These are phyloP conservation scores for Diacarnus erythraeanus DNA, from an alignment of 37 sponge, comb jelly and placozoan species.

Conservation along the genomic window DNA sequence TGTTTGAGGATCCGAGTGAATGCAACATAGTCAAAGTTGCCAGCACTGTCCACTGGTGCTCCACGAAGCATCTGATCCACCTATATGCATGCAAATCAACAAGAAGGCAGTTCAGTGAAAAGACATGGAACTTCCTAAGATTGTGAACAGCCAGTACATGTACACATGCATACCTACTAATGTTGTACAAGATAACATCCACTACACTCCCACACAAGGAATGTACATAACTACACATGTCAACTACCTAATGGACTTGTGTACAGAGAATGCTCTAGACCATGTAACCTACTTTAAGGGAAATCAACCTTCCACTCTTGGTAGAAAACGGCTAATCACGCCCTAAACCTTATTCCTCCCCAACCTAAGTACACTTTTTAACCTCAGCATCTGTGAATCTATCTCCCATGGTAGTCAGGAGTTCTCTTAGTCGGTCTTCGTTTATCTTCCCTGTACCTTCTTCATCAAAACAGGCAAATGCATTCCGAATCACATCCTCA, in stretches of 20 bases:
- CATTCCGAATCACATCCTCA: conserved; percentile 98
- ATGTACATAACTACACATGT: background rate
- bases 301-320: too few species aligned
- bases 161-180: conserved; percentile 7
- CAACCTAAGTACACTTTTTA: background rate
- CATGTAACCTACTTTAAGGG: background rate
- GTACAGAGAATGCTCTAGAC: background rate
- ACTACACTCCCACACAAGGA: background rate
- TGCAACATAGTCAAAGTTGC: conserved; percentile 95
- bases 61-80: conserved; percentile 97
- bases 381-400: conserved; percentile 77
- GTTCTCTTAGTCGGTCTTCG: conserved; percentile 91
- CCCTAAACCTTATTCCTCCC: background rate
- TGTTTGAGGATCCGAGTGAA: conserved; percentile 97
- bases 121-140: too few species aligned
- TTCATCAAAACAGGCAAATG: conserved; percentile 98
- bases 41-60: conserved; percentile 88
- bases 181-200: background rate
- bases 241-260: background rate
- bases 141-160: too few species aligned
- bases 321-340: too few species aligned
- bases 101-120: too few species aligned
- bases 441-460: conserved; percentile 91
- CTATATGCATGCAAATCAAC: too few species aligned
- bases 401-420: conserved; percentile 98